phyloP scores from a whole-genome alignment of 2,113 vertebrate species.

The Halichoerus grypus region DNA sequence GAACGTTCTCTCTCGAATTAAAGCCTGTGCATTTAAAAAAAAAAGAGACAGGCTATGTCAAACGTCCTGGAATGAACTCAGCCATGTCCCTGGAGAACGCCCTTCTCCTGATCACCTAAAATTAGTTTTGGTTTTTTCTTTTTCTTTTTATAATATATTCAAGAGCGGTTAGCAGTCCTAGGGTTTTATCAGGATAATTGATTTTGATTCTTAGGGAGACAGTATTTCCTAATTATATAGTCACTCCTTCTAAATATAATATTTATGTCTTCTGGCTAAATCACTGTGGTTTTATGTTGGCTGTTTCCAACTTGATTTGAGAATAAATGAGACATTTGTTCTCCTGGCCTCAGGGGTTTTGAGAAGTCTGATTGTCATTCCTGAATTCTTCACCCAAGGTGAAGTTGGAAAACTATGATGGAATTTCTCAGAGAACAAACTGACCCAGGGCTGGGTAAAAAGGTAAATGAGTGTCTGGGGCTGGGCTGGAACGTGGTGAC shows the following conservation, averaged over 20 bases:
- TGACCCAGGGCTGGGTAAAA: not conserved
- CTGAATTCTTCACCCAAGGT: not conserved
- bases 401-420: not conserved
- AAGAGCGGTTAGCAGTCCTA: slow-evolving; percentile 63
- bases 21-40: slow-evolving; percentile 46
- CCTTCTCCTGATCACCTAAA: slow-evolving; percentile 76
- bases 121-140: slow-evolving; percentile 76
- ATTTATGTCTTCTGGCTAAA: slow-evolving; percentile 61
- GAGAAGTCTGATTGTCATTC: not conserved
- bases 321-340: slow-evolving; percentile 3
- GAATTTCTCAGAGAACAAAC: not conserved
- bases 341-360: not conserved
- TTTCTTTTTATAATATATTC: slow-evolving; percentile 75
- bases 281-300: slow-evolving; percentile 50
- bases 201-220: slow-evolving; percentile 73
- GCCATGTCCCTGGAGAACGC: slow-evolving; percentile 30
- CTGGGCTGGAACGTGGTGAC: not conserved
- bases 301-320: slow-evolving; percentile 52
- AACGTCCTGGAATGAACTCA: slow-evolving; percentile 77
- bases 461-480: not conserved
- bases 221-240: slow-evolving; percentile 73
- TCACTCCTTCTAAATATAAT: slow-evolving; percentile 62
- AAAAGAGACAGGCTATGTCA: slow-evolving; percentile 8
- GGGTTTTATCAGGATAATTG: slow-evolving; percentile 77
- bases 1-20: not conserved